These are phyloP conservation scores for Rhagoletis zephyria DNA, from an alignment of 1,140 invertebrate genomes.

Conservation along the genomic window DNA sequence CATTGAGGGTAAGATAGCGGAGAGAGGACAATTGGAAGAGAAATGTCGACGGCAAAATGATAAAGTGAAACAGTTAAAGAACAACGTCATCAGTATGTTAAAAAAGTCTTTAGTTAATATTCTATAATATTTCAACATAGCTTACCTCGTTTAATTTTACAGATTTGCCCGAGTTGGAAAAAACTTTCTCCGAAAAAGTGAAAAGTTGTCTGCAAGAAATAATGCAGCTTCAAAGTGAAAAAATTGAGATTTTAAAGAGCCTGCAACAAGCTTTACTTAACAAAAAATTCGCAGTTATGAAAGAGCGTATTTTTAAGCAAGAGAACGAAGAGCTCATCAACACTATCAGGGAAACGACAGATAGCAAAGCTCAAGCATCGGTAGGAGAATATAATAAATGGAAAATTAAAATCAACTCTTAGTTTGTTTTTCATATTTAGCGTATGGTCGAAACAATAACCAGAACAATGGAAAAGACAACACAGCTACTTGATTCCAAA, in stretches of 20 bases:
- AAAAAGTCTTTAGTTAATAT: not conserved
- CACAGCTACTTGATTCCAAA: slow-evolving; percentile 67
- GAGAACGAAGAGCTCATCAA: slow-evolving; percentile 61
- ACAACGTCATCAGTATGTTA: slow-evolving; percentile 53
- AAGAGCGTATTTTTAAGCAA: slow-evolving; percentile 57
- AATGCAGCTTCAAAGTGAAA: slow-evolving; percentile 37
- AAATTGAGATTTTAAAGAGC: slow-evolving; percentile 30
- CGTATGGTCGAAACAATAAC: slow-evolving; percentile 59
- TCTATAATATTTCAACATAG: not conserved
- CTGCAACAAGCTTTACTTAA: slow-evolving; percentile 53
- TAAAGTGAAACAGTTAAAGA: slow-evolving; percentile 53
- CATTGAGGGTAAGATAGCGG: not conserved
- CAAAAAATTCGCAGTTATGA: slow-evolving; percentile 48
- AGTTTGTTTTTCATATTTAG: slow-evolving; percentile 44
- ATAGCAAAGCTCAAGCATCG: slow-evolving; percentile 54
- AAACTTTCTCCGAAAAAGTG: not conserved
- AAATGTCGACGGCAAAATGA: slow-evolving; percentile 37
- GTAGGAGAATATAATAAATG: slow-evolving; percentile 51
- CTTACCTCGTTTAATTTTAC: not conserved
- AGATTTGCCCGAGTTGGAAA: slow-evolving; percentile 54
- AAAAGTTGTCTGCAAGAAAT: slow-evolving; percentile 42
- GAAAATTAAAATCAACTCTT: not conserved
- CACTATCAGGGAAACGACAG: slow-evolving; percentile 60
- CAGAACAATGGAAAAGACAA: slow-evolving; percentile 52
- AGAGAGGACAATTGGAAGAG: slow-evolving; percentile 38